Evolutionary conservation across 2,113 vertebrate species (phyloP).

Genomic region (Phyllostomus discolor): DNA sequence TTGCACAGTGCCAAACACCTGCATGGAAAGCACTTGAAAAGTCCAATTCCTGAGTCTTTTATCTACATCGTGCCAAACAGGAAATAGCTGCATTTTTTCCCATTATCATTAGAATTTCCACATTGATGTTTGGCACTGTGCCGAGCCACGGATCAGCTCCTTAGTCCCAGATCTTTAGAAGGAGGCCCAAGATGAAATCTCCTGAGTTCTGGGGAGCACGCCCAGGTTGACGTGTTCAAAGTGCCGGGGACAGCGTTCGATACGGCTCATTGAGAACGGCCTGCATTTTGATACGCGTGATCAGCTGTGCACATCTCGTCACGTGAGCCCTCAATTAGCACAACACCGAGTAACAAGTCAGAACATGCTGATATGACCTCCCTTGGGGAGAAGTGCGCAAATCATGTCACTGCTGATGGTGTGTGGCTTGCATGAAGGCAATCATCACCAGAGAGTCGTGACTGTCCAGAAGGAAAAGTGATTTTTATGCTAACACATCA

Average conservation of each 20-base stretch:
- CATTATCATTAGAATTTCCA: constrained; percentile 29
- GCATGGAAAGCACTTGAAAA: constrained; percentile 31
- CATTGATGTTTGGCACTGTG: neutral
- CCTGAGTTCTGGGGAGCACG: neutral
- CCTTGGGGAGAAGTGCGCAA: constrained; percentile 38
- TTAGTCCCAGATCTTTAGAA: constrained; percentile 14
- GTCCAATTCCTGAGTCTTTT: constrained; percentile 18
- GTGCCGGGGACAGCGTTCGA: neutral
- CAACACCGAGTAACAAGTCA: constrained; percentile 44
- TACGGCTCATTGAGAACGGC: constrained; percentile 3
- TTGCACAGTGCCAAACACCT: constrained; percentile 37
- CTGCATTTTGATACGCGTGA: constrained; percentile 44
- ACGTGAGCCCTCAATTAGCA: constrained; percentile 49
- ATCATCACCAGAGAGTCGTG: constrained; percentile 39
- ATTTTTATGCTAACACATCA: constrained; percentile 35
- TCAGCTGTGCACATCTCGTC: constrained; percentile 55
- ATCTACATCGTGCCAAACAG: neutral
- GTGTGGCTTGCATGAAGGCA: neutral
- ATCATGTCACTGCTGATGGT: constrained; percentile 43
- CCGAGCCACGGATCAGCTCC: neutral
- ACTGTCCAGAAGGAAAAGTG: constrained; percentile 45
- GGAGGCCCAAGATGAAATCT: neutral
- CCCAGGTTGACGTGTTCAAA: neutral
- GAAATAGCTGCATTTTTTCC: neutral
- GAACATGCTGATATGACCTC: constrained; percentile 13